These are phyloP conservation scores for Lophius piscatorius DNA, from an alignment of 2,113 vertebrate genomes.

Conservation along the genomic window DNA sequence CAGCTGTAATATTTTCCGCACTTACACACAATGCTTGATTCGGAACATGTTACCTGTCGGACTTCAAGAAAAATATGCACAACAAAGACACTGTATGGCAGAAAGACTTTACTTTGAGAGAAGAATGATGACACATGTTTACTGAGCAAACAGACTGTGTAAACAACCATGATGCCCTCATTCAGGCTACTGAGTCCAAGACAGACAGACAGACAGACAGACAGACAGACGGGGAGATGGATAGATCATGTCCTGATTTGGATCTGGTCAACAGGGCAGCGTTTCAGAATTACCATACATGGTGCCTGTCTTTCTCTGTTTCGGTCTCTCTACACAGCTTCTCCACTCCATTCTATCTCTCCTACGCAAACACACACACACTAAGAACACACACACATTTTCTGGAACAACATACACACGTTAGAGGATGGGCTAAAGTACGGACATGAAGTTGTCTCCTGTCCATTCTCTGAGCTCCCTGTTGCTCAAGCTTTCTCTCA, in stretches of 20 bases:
- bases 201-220: conserved; percentile 1
- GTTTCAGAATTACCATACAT: conserved; percentile 69
- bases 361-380: neutral
- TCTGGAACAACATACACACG: conserved; percentile 31
- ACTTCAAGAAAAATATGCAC: neutral
- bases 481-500: conserved; percentile 12
- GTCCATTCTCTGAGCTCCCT: conserved; percentile 14
- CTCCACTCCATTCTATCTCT: conserved; percentile 43
- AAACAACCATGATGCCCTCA: conserved; percentile 1
- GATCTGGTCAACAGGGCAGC: conserved; percentile 45
- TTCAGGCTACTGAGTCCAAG: conserved; percentile 7
- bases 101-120: conserved; percentile 9
- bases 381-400: conserved; percentile 18
- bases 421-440: conserved; percentile 53
- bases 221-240: conserved; percentile 6
- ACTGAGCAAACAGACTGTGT: conserved; percentile 43
- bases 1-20: neutral
- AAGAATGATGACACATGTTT: conserved; percentile 33
- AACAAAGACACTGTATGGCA: neutral
- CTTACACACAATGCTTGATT: neutral
- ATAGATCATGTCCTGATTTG: conserved; percentile 55
- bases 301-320: conserved; percentile 43
- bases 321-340: conserved; percentile 28
- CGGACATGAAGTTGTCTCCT: conserved; percentile 43
- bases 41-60: neutral